These are phyloP conservation scores for Habroteleia sp. DNA, from an alignment of 2,888 invertebrate genomes.

Conservation along the genomic window DNA sequence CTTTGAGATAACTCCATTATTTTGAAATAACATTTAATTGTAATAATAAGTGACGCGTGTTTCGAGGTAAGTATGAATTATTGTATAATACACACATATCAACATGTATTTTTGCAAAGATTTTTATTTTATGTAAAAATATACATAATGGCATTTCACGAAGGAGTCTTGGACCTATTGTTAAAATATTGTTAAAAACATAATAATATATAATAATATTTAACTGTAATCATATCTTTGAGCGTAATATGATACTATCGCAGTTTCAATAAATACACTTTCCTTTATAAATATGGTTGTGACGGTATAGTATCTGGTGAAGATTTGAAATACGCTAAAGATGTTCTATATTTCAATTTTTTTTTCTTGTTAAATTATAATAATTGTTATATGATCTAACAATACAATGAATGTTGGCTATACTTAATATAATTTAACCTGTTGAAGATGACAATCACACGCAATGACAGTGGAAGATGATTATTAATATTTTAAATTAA, in stretches of 20 bases:
- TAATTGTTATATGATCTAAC: no score
- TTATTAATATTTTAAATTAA: no score
- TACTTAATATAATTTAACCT: no score
- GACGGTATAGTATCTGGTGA: not conserved
- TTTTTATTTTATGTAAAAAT: slow-evolving; percentile 77
- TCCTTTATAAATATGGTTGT: slow-evolving; percentile 19
- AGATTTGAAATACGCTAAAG: slow-evolving; percentile 11
- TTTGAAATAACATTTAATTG: not conserved
- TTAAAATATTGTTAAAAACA: slow-evolving; percentile 75
- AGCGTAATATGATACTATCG: slow-evolving; percentile 55
- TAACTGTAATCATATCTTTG: slow-evolving; percentile 67
- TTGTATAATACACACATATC: slow-evolving; percentile 19
- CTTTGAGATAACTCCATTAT: slow-evolving; percentile 4
- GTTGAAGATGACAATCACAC: no score
- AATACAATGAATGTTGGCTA: no score
- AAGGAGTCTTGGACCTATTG: slow-evolving; percentile 75
- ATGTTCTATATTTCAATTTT: slow-evolving; percentile 10
- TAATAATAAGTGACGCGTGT: no score
- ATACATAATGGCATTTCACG: slow-evolving; percentile 78
- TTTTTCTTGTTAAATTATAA: no score
- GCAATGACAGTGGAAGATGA: no score
- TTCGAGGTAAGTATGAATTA: not conserved
- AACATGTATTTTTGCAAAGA: slow-evolving; percentile 68
- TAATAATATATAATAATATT: slow-evolving; percentile 68
- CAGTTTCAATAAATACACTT: slow-evolving; percentile 38